A percentile compares a stretch with the other conserved stretches of the same genome.
phyloP scores from a whole-genome alignment of 2,113 vertebrate genomes.

The Mandrillus leucophaeus region DNA sequence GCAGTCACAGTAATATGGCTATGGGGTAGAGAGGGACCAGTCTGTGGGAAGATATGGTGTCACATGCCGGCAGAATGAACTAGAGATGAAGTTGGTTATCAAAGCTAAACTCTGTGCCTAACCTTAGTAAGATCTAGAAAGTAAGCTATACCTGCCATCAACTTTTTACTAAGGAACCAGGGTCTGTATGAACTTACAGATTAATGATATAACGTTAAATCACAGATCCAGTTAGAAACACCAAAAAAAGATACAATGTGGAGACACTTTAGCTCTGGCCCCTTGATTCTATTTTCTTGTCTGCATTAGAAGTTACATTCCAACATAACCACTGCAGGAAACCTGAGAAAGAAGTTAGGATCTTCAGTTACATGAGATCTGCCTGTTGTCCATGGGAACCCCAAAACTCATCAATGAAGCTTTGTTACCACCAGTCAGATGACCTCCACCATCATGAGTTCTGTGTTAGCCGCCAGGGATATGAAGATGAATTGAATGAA shows the following conservation, averaged over 20 bases:
- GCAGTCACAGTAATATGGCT: neutral
- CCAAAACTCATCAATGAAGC: neutral
- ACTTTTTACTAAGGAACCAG: neutral
- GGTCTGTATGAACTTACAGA: neutral
- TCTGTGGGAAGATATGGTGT: neutral
- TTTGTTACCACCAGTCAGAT: neutral
- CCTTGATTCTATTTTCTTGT: neutral
- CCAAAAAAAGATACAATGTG: neutral
- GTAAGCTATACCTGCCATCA: neutral
- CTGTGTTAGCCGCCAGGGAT: neutral
- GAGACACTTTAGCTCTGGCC: neutral
- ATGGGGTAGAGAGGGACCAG: neutral
- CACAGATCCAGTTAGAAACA: neutral
- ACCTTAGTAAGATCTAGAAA: neutral
- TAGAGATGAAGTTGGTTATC: neutral
- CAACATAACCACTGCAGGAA: neutral
- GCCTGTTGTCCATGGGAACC: neutral
- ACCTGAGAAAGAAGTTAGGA: neutral
- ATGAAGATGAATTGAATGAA: neutral
- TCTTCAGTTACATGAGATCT: neutral
- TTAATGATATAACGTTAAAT: neutral
- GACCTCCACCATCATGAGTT: neutral
- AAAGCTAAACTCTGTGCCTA: neutral
- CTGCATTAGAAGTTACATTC: neutral
- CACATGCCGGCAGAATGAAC: fast-evolving